Conservation (phyloP, 2,888 invertebrate species). For the Chrysolina haemoptera region DNA sequence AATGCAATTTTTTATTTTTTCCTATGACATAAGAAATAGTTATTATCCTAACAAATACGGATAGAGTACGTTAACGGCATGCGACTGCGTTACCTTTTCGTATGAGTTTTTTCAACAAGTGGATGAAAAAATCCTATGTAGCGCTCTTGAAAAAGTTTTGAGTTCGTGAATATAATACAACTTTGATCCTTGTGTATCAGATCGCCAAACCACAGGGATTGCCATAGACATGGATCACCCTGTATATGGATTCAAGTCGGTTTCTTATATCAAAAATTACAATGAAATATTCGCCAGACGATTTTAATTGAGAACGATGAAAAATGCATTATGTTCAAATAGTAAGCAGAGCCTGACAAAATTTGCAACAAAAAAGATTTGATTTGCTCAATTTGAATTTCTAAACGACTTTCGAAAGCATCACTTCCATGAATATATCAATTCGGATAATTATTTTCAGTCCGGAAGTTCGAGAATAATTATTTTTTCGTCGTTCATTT, state of each 20-base stretch:
- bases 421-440: neutral
- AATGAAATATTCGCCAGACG: neutral
- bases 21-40: too few species aligned
- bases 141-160: too few species aligned
- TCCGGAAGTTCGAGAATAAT: conserved; percentile 1
- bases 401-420: neutral
- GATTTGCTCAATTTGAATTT: neutral
- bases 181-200: too few species aligned
- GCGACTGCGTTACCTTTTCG: too few species aligned
- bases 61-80: too few species aligned
- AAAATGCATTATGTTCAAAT: conserved; percentile 17
- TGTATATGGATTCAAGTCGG: neutral
- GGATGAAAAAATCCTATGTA: too few species aligned
- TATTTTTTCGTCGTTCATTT: neutral
- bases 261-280: neutral
- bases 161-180: too few species aligned
- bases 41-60: too few species aligned
- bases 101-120: too few species aligned
- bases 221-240: too few species aligned
- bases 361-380: neutral
- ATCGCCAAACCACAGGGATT: too few species aligned
- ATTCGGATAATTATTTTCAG: neutral
- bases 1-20: too few species aligned
- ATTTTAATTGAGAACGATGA: neutral
- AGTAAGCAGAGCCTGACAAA: neutral